phyloP scores from a whole-genome alignment of 2,797 vertebrate genomes.

The Notoglanidium macrostoma region DNA sequence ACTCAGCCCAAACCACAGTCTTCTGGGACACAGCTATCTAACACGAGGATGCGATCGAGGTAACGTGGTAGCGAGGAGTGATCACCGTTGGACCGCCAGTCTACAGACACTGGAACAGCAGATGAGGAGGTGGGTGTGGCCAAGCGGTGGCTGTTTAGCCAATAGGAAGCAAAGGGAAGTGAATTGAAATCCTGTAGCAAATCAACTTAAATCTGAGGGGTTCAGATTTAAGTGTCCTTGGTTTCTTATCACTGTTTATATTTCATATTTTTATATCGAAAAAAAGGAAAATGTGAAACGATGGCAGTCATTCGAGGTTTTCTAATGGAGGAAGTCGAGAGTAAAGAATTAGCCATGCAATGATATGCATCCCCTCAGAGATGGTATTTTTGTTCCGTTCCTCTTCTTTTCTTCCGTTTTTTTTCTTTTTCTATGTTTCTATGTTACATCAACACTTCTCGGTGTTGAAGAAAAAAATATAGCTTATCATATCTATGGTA shows the following conservation, averaged over 20 bases:
- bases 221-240: conserved; percentile 44
- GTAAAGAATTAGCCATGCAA: conserved; percentile 39
- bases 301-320: not conserved
- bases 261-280: conserved; percentile 69
- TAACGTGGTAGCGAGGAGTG: not conserved
- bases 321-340: not conserved
- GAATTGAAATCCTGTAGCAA: conserved; percentile 63
- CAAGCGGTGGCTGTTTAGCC: conserved; percentile 18
- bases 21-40: conserved; percentile 95
- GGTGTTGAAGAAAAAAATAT: conserved; percentile 48
- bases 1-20: conserved; percentile 85
- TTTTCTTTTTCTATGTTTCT: conserved; percentile 9
- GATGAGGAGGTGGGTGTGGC: conserved; percentile 29
- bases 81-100: not conserved
- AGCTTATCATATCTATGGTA: not conserved
- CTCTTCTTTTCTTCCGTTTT: conserved; percentile 18
- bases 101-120: no score
- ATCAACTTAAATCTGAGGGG: conserved; percentile 43
- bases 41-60: conserved; percentile 47
- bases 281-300: not conserved
- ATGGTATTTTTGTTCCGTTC: conserved; percentile 41
- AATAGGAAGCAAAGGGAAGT: conserved; percentile 49
- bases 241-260: conserved; percentile 66
- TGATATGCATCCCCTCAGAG: conserved; percentile 45
- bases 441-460: conserved; percentile 59